Base-by-base conservation (phyloP, 2,888 invertebrate species). In the Cremastinae sp. region DNA sequence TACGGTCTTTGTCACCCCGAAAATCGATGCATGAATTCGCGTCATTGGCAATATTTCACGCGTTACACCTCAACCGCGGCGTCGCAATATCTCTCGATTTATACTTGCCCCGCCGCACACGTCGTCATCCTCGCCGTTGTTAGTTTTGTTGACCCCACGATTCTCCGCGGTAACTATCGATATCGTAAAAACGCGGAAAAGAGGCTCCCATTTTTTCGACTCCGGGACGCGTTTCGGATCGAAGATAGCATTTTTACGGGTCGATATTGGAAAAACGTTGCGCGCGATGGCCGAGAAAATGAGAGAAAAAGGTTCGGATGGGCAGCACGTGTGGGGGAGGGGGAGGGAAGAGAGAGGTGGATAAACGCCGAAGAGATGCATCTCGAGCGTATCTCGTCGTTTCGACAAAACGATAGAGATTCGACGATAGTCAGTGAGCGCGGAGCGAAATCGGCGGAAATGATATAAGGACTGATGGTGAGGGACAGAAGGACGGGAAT, bases 381-480 rank as follows among this genome's bases (percentile, higher is more conserved):
- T 59, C 43, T 14, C 43, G 62, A 0, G 36, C 20, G 10, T 51
- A 38, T 64, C 51, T 51, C 36, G 14, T 58, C 36, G 56, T 65
- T 66, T 53, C 28, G 64, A 36, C 65, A 38, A 65, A 70, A 70
- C 59, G 59, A 65, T 65, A 18, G 64, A 64, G 20, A 58, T 41
- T 58, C 53, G 53, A 58, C 69, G 64, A 75, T 70, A 53, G 53
- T 62, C 53, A 20, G 41, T n/a, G 28, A 5, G 5, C 5, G 28
- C 28, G 28, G 5, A 28, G 28, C 28, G 28, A 28, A 28, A 41
- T 41, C 41, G n/a, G 41, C 9, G 41, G 28, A 28, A 28, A 28
- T 28, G 28, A 28, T 28, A 28, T 28, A 28, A 28, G 28, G 28
- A 28, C 28, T 28, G 9, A 36, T 9, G 4, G 41, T 9, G 41